Conservation (phyloP, 2,113 vertebrate genomes). For the Excalfactoria chinensis region DNA sequence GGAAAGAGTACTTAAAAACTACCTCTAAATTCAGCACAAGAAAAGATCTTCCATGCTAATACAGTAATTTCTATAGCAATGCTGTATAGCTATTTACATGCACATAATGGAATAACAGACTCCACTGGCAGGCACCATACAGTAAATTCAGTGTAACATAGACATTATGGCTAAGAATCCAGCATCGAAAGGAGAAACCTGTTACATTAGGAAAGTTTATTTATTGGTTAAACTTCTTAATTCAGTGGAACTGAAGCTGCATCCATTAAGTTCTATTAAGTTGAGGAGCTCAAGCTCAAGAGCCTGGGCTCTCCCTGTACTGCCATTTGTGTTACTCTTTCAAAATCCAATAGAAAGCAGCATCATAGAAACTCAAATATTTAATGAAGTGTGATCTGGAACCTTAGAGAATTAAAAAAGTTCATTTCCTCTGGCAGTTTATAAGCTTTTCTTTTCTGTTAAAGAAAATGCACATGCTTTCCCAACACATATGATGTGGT, state of each 20-base stretch:
- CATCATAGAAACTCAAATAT: neutral
- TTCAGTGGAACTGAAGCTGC: neutral
- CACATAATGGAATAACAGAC: neutral
- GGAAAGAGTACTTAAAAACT: neutral
- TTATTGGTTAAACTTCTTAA: neutral
- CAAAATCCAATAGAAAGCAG: neutral
- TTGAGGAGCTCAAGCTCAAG: neutral
- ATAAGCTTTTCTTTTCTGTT: neutral
- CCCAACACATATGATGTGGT: neutral
- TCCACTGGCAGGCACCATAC: neutral
- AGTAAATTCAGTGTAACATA: neutral
- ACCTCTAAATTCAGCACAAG: neutral
- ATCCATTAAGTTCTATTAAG: neutral
- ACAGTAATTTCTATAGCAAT: neutral
- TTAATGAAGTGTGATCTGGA: constrained; percentile 6
- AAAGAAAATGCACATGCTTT: neutral
- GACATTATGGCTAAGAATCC: neutral
- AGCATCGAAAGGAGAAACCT: neutral
- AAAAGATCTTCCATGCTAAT: neutral
- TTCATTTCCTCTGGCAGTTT: neutral
- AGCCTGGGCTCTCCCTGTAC: neutral
- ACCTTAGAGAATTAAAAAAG: neutral
- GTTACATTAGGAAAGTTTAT: neutral
- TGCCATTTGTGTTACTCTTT: neutral
- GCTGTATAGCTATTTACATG: neutral